Evolutionary conservation across 2,797 vertebrate species (phyloP).

Genomic region (Melanogrammus aeglefinus): DNA sequence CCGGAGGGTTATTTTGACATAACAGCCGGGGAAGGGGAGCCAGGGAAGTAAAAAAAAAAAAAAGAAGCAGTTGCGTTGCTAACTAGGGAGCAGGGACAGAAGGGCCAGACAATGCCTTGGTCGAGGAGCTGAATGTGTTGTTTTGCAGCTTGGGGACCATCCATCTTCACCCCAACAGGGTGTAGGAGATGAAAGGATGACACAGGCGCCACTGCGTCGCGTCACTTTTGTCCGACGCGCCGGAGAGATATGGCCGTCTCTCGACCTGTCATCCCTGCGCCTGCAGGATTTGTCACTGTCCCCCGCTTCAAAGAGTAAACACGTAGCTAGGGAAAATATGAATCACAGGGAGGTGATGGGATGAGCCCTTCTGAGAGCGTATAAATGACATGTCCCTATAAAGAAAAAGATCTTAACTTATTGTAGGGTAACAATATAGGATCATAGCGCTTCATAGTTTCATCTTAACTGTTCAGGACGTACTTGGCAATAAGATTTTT

Average conservation of each 20-base stretch:
- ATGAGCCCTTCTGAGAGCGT: not conserved
- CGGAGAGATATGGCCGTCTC: conserved; percentile 61
- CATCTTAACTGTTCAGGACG: not conserved
- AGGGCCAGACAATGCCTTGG: conserved; percentile 58
- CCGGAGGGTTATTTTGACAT: conserved; percentile 17
- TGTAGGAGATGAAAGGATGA: conserved; percentile 69
- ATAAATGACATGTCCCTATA: not conserved
- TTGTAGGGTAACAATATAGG: not conserved
- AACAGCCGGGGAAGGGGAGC: not conserved
- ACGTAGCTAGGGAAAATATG: conserved; percentile 47
- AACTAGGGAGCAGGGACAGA: conserved; percentile 58
- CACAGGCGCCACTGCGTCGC: conserved; percentile 71
- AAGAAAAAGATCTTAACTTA: not conserved
- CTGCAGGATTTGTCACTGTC: conserved; percentile 72
- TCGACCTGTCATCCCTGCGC: conserved; percentile 55
- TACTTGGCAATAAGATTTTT: not conserved
- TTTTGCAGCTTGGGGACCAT: conserved; percentile 62
- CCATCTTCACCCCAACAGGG: conserved; percentile 74
- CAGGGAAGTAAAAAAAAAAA: conserved; percentile 26
- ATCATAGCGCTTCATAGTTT: not conserved
- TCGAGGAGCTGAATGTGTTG: conserved; percentile 58
- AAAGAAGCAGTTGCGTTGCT: conserved; percentile 25
- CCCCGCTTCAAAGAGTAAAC: conserved; percentile 57
- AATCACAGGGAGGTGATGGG: conserved; percentile 24
- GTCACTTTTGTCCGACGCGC: conserved; percentile 73